phyloP scores from a whole-genome alignment of 2,888 invertebrate genomes.

The Opisthograptis luteolata region DNA sequence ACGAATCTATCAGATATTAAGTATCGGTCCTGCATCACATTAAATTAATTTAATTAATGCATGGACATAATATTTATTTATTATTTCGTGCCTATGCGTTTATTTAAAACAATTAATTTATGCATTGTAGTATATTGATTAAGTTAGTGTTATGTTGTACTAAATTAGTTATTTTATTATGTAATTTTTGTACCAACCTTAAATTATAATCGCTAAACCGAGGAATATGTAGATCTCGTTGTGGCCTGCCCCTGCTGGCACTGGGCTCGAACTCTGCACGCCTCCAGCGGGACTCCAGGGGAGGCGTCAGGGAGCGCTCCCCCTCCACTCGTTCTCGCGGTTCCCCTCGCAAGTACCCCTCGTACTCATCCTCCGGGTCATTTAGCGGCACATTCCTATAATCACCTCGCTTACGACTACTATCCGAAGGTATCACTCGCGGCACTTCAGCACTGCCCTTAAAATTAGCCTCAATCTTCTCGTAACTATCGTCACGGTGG shows the following conservation, averaged over 20 bases:
- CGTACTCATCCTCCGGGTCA: constrained; percentile 87
- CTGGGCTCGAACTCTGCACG: constrained; percentile 61
- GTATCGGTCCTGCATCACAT: no score
- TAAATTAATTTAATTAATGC: no score
- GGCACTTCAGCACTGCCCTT: constrained; percentile 69
- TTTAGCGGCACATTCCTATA: constrained; percentile 89
- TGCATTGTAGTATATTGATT: no score
- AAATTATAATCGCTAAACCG: constrained; percentile 83
- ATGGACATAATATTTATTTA: no score
- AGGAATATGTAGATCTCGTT: constrained; percentile 88
- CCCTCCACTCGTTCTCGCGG: constrained; percentile 55
- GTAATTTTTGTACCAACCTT: no score
- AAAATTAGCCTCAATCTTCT: constrained; percentile 91
- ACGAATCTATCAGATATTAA: no score
- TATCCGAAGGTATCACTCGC: constrained; percentile 62
- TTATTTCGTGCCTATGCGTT: no score
- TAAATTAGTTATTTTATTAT: no score
- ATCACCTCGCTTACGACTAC: constrained; percentile 85
- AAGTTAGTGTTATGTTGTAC: no score
- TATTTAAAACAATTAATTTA: no score
- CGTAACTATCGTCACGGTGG: constrained; percentile 87
- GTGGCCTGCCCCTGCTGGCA: constrained; percentile 50
- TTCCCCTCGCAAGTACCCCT: constrained; percentile 67
- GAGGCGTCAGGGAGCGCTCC: constrained; percentile 59
- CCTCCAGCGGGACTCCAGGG: constrained; percentile 61